Conservation (phyloP, 2,797 vertebrate species). For the Pterois miles region DNA sequence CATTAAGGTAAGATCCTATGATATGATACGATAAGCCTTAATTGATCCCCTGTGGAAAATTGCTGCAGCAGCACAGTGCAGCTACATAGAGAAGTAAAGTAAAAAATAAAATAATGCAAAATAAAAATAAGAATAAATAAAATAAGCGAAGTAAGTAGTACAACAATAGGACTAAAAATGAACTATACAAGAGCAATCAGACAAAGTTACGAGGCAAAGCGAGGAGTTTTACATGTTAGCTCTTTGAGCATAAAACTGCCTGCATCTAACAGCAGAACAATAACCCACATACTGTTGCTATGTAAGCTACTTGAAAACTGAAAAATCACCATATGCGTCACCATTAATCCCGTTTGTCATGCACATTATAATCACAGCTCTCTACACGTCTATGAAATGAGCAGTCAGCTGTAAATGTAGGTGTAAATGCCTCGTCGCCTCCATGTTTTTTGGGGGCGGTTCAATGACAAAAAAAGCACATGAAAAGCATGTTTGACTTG, state of each 20-base stretch:
- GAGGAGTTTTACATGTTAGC: not conserved
- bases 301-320: not conserved
- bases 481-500: not conserved
- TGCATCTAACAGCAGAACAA: not conserved
- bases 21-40: not conserved
- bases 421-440: not conserved
- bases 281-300: not conserved
- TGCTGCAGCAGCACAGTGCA: not conserved
- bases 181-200: not conserved
- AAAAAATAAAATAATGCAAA: not conserved
- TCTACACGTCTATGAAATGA: constrained; percentile 2
- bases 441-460: not conserved
- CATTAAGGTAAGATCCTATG: too few species aligned
- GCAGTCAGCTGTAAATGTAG: constrained; percentile 5
- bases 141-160: not conserved
- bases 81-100: not conserved
- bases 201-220: not conserved
- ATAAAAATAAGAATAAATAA: not conserved
- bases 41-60: not conserved
- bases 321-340: constrained; percentile 17
- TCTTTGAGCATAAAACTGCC: not conserved
- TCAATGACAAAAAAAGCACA: constrained; percentile 5
- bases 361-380: not conserved
- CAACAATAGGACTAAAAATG: not conserved
- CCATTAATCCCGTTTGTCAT: constrained; percentile 29